Percentiles rank a stretch among this genome's conserved stretches.
phyloP scores from a whole-genome alignment of 2,797 vertebrate genomes.

The Pelochelys cantorii region DNA sequence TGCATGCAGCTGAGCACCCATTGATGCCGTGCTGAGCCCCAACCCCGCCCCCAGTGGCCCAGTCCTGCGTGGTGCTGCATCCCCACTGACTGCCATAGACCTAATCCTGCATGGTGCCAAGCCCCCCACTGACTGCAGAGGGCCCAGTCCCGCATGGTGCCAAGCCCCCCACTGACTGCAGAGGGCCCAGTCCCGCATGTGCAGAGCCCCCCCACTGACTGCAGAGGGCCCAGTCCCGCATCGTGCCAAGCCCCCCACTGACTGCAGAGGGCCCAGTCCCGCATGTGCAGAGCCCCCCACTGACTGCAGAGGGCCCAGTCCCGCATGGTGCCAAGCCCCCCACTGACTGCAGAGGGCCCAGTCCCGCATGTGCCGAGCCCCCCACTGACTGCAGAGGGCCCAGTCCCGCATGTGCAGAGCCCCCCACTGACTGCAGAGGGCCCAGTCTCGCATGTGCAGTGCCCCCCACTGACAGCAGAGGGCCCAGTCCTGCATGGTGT shows the following conservation, averaged over 20 bases:
- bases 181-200: background rate
- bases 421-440: background rate
- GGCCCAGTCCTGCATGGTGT: background rate
- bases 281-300: background rate
- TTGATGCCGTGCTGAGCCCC: too few relatives aligned
- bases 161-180: background rate
- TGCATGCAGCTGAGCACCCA: too few relatives aligned
- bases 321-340: background rate
- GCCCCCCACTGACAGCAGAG: background rate
- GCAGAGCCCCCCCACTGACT: background rate
- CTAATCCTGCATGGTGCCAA: background rate
- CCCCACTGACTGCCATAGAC: background rate
- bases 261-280: too few relatives aligned
- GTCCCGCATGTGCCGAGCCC: background rate
- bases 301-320: too few relatives aligned
- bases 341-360: background rate
- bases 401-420: too few relatives aligned
- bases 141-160: background rate
- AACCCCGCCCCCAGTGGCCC: too few relatives aligned
- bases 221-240: background rate
- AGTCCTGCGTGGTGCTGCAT: background rate
- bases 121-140: background rate
- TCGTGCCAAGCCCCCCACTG: background rate
- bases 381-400: too few relatives aligned
- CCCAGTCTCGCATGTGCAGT: background rate